Conservation (phyloP, 2,113 vertebrate species). For the Trogon melanurus region DNA sequence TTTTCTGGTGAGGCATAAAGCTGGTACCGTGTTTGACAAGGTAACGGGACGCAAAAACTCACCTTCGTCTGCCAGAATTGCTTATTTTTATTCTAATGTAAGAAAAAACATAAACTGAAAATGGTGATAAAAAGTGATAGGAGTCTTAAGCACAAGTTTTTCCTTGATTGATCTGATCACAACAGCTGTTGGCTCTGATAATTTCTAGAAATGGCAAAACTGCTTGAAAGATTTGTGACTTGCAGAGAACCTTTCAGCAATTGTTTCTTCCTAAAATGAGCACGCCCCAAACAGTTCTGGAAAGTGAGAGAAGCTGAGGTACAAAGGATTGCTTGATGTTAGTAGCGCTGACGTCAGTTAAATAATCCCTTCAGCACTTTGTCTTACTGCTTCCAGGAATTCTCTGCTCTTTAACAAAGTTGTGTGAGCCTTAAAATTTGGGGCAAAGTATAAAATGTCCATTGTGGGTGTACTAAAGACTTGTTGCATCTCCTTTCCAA, state of each 20-base stretch:
- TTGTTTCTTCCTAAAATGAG: background rate
- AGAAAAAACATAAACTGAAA: background rate
- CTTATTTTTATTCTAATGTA: background rate
- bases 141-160: background rate
- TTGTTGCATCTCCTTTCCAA: background rate
- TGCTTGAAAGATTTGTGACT: background rate
- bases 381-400: background rate
- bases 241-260: background rate
- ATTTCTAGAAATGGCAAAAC: background rate
- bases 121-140: background rate
- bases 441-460: background rate
- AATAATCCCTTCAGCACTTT: background rate
- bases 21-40: background rate
- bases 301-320: background rate
- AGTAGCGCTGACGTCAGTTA: background rate
- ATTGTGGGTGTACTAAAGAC: background rate
- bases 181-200: background rate
- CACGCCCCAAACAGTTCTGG: background rate
- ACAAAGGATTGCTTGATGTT: background rate
- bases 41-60: background rate
- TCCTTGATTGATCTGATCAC: background rate
- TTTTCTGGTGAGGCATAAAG: background rate
- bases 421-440: background rate
- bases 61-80: background rate
- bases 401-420: background rate